Base-by-base conservation (phyloP, 2,797 vertebrate species). In the Liparis tanakae region DNA sequence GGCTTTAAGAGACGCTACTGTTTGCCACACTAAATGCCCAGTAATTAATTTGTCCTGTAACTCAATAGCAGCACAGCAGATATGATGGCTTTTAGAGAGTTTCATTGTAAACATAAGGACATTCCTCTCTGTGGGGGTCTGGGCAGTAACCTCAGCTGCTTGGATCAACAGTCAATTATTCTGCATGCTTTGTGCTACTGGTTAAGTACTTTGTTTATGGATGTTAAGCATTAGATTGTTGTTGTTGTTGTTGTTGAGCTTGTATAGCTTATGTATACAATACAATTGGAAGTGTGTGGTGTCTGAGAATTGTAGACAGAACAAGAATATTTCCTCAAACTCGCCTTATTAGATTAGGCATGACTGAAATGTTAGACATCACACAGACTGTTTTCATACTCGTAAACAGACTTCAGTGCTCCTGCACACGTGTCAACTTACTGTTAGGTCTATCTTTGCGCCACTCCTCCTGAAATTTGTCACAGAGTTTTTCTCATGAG, bases 31-130 rank as follows among this genome's bases (percentile, higher is more conserved):
- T 83, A 76, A 90, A 86, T 75, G 81, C 72, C 77, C 84, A 62
- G 67, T 85, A 88, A 88, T 91, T 84, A 79, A 82, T 92, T 87
- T 88, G 84, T 88, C 76, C 85, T 87, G 84, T 88, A 90, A 89
- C 89, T 89, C 80, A 78, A 84, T 86, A 89, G 83, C 76, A 85
- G 70, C 25, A n/a, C 64, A 54, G 72, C 79, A 80, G 80, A 88
- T 88, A 82, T 76, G 82, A 86, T 59, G 78, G 85, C 86, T 91
- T 90, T 92, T 87, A 87, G 85, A 79, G 77, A 88, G 85, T 88
- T 86, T 67, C 63, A 53, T 53, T 88, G 80, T 92, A 90, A 93
- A 93, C 89, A 92, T 77, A 72, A 82, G 48, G 48, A 80, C 84
- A 83, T 71, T 78, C 69, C 72, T 61, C 44, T 80, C 51, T 79